A percentile compares a stretch with the other conserved stretches of the same genome.
These are phyloP conservation scores for Hycleus phaleratus DNA, from an alignment of 1,140 invertebrate species.

Conservation along the genomic window DNA sequence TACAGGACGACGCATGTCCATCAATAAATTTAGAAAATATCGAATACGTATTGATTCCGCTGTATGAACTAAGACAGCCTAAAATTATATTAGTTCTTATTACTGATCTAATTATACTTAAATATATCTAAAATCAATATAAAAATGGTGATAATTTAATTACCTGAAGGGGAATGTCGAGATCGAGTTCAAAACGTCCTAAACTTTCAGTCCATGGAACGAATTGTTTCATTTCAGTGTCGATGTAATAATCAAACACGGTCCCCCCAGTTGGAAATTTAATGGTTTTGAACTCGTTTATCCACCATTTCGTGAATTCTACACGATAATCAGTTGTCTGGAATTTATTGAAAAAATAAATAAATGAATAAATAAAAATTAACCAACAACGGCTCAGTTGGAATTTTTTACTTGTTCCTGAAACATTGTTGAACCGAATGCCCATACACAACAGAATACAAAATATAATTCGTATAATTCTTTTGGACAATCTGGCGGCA, in stretches of 20 bases:
- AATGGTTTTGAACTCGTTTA: slow-evolving; percentile 90
- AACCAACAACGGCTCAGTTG: not conserved
- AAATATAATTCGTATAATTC: slow-evolving; percentile 95
- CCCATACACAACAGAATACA: slow-evolving; percentile 93
- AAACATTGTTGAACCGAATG: slow-evolving; percentile 91
- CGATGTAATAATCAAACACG: slow-evolving; percentile 93
- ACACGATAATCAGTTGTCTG: slow-evolving; percentile 60
- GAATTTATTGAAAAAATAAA: too few species aligned
- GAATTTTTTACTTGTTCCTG: slow-evolving; percentile 66
- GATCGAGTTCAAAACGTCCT: slow-evolving; percentile 84
- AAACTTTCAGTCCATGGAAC: slow-evolving; percentile 82
- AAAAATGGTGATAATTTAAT: slow-evolving; percentile 9
- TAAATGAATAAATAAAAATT: slow-evolving; percentile 9
- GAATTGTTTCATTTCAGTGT: slow-evolving; percentile 83
- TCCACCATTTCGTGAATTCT: slow-evolving; percentile 97
- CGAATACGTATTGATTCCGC: slow-evolving; percentile 84
- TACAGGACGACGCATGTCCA: slow-evolving; percentile 80
- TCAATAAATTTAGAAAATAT: slow-evolving; percentile 84
- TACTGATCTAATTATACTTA: not conserved
- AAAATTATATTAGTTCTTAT: slow-evolving; percentile 20
- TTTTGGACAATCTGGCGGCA: slow-evolving; percentile 80
- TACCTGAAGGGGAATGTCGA: slow-evolving; percentile 84
- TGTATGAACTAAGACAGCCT: slow-evolving; percentile 88
- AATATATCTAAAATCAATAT: not conserved
- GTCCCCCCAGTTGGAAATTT: slow-evolving; percentile 87